Evolutionary conservation across 1,140 invertebrate genomes (phyloP), one percentile per base, ranked within the genome.

Genomic region (Halictus rubicundus): DNA sequence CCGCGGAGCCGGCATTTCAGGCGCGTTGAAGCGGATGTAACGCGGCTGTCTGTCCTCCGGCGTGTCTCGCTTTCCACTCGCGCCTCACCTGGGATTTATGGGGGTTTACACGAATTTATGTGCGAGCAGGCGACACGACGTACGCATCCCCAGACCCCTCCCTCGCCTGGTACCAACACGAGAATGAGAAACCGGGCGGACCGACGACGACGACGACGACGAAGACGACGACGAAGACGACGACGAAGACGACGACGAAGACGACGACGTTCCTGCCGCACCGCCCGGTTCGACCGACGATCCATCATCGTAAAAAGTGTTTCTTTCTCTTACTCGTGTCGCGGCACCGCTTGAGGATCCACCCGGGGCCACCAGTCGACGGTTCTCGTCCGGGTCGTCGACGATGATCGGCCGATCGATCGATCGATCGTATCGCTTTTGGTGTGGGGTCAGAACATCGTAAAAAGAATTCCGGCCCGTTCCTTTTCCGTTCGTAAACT

Each of bases 261-360:
- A 19, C 49, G 68, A 57, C 85, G 77, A 87, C 77, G 84, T 81
- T 86, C 87, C 81, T 81, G 83, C 75, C 49, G 32, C 32, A 5
- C 32, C n/a, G n/a, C n/a, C n/a, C 80, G 83, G 77, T 85, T 80
- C 78, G 77, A 78, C 65, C 83, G 60, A 66, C 83, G 83, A 88
- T 89, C 78, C 88, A 87, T 89, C 88, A 89, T 89, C 88, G 85
- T 87, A 87, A 87, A 87, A 86, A 85, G 82, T 68, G 78, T 65
- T 78, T 61, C 74, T 73, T 69, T 73, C 73, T 75, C 61, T 59
- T 54, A 39, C 57, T 70, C 80, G 68, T 32, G 60, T 49, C 37
- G 60, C 66, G 61, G 59, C 68, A 59, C 37, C 54, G 75, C 60
- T 71, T 60, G 42, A 54, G 75, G 64, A 80, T 77, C 72, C 73